Conservation (phyloP, 92 coral and sea anemone genomes). For the Epizoanthus stellaris region DNA sequence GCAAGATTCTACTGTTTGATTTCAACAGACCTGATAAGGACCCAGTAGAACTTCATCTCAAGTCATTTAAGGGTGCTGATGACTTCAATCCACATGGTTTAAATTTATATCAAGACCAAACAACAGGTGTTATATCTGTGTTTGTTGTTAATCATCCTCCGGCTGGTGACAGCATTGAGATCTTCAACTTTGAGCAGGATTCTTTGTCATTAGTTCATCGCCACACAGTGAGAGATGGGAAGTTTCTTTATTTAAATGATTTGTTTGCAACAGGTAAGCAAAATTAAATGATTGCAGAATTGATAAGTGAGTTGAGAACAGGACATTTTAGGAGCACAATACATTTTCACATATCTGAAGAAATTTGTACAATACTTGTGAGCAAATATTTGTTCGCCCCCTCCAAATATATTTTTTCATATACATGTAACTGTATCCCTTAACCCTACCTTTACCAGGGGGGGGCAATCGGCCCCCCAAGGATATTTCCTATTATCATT, state of each 20-base stretch:
- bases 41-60: slow-evolving; percentile 62
- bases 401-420: no score
- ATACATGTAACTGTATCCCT: no score
- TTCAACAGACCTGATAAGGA: slow-evolving; percentile 63
- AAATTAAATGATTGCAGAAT: no score
- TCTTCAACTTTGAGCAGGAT: slow-evolving; percentile 79
- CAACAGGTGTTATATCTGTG: slow-evolving; percentile 62
- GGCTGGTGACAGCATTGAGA: slow-evolving; percentile 73
- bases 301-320: no score
- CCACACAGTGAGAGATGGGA: slow-evolving; percentile 67
- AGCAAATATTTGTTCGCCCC: no score
- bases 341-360: no score
- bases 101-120: slow-evolving; percentile 69
- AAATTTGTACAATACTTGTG: no score
- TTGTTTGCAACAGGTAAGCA: slow-evolving; percentile 74
- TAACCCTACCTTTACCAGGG: no score
- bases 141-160: slow-evolving; percentile 82
- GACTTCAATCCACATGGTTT: slow-evolving; percentile 91
- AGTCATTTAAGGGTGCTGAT: slow-evolving; percentile 60
- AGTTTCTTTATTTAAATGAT: slow-evolving; percentile 78
- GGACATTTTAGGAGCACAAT: no score
- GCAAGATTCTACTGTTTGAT: slow-evolving; percentile 68
- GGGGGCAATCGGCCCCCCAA: no score
- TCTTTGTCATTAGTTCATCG: slow-evolving; percentile 61
- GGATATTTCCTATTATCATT: no score